Evolutionary conservation across 2,888 invertebrate genomes (phyloP), one percentile per base, ranked within the genome.

Genomic region (Schizotus pectinicornis): DNA sequence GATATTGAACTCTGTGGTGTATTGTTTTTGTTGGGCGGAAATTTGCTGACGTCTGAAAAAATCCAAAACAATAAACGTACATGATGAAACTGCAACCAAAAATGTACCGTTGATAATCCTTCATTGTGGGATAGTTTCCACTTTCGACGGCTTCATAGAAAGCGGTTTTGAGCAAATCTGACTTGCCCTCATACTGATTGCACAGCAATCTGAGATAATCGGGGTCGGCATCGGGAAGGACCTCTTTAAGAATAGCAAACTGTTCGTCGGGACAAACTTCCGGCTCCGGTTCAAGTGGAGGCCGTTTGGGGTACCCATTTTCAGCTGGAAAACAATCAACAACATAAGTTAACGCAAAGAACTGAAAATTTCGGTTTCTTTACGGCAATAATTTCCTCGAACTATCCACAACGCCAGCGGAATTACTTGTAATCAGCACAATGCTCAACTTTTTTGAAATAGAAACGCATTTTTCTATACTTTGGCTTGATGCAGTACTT

Each of bases 1-100:
- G 0, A 81, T 70, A 34, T 75, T 67, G 49, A 83, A 83, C 3
- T 80, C 75, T 0, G 70, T 72, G 0, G 79, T 81, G 55, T 82
- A 82, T 31, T 80, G 77, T 49, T 74, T 74, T 36, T 77, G 76
- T 61, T 81, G 79, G 2, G 80, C 74, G 0, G 75, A 69, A 13
- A 76, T 46, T 59, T 75, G 71, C 45, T 74, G 68, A 42, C 73
- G 74, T 43, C 74, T 73, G n/a, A 42, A 43, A 67, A 62, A 49
- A 56, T 22, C 5, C 22, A 57, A 60, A 55, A 60, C 31, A 52
- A 14, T 35, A 7, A 35, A 12, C 31, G 6, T 41, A 34, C 32
- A 37, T 48, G 7, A 5, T 61, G 55, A n/a, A 39, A 65, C 52
- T 51, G 34, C 22, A 46, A 45, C 9, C 7, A n/a, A 38, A 6